Percentiles rank a stretch among this genome's conserved stretches.
Evolutionary conservation across 1,140 invertebrate genomes (phyloP).

Genomic region (Araneus ventricosus): DNA sequence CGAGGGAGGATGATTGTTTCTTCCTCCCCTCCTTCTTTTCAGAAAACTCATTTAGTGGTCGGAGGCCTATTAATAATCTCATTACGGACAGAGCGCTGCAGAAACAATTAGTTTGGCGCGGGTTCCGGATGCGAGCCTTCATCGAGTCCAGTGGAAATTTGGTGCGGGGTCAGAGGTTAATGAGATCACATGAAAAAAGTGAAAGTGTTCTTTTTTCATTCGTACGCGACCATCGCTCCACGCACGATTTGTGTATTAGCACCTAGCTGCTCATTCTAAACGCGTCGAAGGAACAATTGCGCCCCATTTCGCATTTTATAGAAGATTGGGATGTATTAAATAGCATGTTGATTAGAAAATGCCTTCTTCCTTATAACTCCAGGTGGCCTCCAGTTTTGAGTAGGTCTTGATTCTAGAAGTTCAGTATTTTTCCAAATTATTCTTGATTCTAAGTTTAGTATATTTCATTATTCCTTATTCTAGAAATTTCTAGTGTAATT

Average conservation of each 20-base stretch:
- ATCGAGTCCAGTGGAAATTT: background rate
- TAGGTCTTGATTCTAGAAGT: no score
- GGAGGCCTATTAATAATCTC: conserved; percentile 68
- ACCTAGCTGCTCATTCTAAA: background rate
- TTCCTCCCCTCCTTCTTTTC: background rate
- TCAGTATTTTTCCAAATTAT: no score
- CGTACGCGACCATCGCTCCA: background rate
- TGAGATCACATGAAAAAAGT: conserved; percentile 23
- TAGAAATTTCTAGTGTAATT: no score
- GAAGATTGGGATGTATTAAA: no score
- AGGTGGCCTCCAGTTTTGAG: no score
- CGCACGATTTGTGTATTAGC: background rate
- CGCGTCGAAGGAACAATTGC: background rate
- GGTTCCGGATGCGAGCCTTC: conserved; percentile 25
- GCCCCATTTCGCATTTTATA: background rate
- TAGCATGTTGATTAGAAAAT: no score
- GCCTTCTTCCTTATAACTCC: no score
- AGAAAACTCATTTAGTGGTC: conserved; percentile 43
- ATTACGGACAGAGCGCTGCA: conserved; percentile 41
- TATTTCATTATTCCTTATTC: no score
- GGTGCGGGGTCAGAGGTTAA: conserved; percentile 44
- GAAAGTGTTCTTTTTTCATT: conserved; percentile 29
- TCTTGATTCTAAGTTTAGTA: no score
- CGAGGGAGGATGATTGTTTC: background rate
- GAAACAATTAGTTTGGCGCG: conserved; percentile 54